Evolutionary conservation across 2,797 vertebrate genomes (phyloP).

Genomic region (Netta rufina): DNA sequence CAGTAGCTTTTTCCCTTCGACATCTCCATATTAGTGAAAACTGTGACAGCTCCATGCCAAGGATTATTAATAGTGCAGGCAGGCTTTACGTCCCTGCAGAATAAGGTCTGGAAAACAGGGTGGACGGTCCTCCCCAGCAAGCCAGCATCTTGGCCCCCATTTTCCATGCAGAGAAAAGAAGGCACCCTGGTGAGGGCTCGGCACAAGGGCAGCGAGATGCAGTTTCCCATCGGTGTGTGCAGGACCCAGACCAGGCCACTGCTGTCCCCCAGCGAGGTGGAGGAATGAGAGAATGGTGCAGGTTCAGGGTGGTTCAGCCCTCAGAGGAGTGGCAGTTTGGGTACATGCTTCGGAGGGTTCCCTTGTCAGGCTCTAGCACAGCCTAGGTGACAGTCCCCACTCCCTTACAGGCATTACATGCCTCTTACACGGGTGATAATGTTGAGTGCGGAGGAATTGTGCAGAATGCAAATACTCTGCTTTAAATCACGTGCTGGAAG

Average conservation of each 20-base stretch:
- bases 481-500: neutral
- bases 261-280: neutral
- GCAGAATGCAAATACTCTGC: neutral
- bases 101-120: neutral
- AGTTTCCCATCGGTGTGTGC: neutral
- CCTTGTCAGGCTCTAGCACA: neutral
- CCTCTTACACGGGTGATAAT: neutral
- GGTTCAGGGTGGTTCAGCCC: neutral
- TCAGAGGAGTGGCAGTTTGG: neutral
- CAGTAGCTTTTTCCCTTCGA: slow-evolving; percentile 26
- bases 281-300: neutral
- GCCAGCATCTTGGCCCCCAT: neutral
- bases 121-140: neutral
- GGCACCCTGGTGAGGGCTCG: neutral
- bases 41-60: slow-evolving; percentile 41
- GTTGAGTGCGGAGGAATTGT: neutral
- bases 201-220: neutral
- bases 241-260: neutral
- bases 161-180: neutral
- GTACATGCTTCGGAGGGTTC: neutral
- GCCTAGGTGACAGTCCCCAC: neutral
- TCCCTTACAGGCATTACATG: neutral
- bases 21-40: slow-evolving; percentile 49
- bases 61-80: slow-evolving; percentile 50
- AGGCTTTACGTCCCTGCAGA: slow-evolving; percentile 10